phyloP scores from a whole-genome alignment of 1,140 invertebrate species.

The Hermetia illucens region DNA sequence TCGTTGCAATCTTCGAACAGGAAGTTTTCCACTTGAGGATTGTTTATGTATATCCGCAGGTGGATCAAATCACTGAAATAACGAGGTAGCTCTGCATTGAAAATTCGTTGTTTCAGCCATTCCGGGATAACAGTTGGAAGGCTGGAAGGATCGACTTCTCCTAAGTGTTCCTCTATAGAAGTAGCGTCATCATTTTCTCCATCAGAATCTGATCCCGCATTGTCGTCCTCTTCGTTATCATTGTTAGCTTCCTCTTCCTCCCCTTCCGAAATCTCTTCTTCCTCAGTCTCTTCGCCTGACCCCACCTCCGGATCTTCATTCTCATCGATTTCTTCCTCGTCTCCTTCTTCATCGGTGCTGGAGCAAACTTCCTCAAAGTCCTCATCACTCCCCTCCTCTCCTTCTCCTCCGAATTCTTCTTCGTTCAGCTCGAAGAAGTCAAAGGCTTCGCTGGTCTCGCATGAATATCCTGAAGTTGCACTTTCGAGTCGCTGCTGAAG shows the following conservation, averaged over 20 bases:
- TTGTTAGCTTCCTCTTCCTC: conserved; percentile 6
- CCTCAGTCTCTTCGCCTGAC: conserved; percentile 11
- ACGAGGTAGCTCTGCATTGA: conserved; percentile 39
- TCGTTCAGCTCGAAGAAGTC: conserved; percentile 35
- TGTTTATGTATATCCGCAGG: conserved; percentile 47
- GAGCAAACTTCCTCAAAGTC: conserved; percentile 4
- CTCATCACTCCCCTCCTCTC: conserved; percentile 8
- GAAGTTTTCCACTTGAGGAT: conserved; percentile 60
- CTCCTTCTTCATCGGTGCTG: conserved; percentile 3
- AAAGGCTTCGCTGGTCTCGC: conserved; percentile 37
- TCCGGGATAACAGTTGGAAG: conserved; percentile 32
- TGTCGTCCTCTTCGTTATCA: conserved; percentile 10
- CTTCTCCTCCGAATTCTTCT: conserved; percentile 8
- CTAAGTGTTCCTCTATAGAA: conserved; percentile 1
- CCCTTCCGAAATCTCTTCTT: conserved; percentile 6
- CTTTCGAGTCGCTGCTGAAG: conserved; percentile 41
- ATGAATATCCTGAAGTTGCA: conserved; percentile 46
- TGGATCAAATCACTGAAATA: conserved; percentile 52
- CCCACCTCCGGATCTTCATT: conserved; percentile 2
- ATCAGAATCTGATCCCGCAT: conserved; percentile 5
- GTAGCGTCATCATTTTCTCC: conserved; percentile 5
- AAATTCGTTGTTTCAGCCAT: conserved; percentile 50
- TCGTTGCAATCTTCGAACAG: conserved; percentile 39
- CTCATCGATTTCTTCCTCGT: conserved; percentile 10
- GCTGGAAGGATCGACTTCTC: conserved; percentile 13